Conservation (phyloP, 2,113 vertebrate species). For the Rostratula benghalensis region DNA sequence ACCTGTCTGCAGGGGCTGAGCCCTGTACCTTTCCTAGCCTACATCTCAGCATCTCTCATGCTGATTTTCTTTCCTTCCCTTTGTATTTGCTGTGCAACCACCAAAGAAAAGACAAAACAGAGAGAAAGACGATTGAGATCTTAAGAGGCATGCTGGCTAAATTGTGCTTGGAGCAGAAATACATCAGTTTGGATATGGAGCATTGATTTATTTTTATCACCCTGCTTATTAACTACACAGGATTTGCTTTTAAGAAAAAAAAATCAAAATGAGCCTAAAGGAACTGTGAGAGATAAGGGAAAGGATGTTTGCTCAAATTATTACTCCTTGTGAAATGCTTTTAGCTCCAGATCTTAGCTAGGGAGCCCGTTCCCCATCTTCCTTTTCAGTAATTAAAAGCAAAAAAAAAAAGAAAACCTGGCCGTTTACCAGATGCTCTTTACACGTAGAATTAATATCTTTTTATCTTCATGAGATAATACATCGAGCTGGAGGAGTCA, state of each 20-base stretch:
- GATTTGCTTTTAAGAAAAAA: not conserved
- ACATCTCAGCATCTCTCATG: not conserved
- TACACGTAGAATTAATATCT: not conserved
- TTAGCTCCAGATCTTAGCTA: not conserved
- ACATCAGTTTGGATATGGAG: not conserved
- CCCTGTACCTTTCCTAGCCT: not conserved
- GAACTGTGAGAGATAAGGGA: not conserved
- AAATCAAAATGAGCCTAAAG: not conserved
- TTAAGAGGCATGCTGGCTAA: not conserved
- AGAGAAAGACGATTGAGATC: not conserved
- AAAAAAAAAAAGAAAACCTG: not conserved
- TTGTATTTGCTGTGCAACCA: not conserved
- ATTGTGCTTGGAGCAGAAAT: not conserved
- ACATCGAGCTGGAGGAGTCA: not conserved
- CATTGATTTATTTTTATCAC: conserved; percentile 29
- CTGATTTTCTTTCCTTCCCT: not conserved
- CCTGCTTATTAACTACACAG: not conserved
- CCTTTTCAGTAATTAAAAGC: not conserved
- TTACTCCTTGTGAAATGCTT: conserved; percentile 9
- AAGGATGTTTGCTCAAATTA: conserved; percentile 20
- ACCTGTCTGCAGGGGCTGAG: not conserved
- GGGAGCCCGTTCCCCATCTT: not conserved
- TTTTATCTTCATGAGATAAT: not conserved
- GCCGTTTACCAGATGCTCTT: conserved; percentile 2
- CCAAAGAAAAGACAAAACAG: not conserved